phyloP scores from a whole-genome alignment of 2,888 invertebrate genomes.

The Zaprionus obscuricornis region DNA sequence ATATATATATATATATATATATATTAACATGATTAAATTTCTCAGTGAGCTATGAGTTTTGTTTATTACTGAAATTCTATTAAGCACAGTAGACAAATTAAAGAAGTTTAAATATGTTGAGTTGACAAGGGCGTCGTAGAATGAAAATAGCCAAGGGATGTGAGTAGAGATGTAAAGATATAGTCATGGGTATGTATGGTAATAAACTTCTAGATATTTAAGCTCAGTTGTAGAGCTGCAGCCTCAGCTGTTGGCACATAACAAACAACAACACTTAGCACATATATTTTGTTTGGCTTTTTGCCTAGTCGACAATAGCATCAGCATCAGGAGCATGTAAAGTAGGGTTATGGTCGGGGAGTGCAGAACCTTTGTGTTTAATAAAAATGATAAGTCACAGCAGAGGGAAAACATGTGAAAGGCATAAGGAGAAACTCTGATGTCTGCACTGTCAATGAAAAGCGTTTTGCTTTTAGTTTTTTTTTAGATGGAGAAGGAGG shows the following conservation, averaged over 20 bases:
- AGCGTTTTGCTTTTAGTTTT: too few relatives aligned
- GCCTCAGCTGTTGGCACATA: slow-evolving; percentile 28
- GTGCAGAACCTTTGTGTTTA: slow-evolving; percentile 43
- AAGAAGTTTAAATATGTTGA: too few relatives aligned
- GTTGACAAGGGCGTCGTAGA: too few relatives aligned
- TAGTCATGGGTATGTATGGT: slow-evolving; percentile 32
- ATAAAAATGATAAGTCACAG: slow-evolving; percentile 65
- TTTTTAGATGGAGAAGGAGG: too few relatives aligned
- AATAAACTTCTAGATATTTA: slow-evolving; percentile 39
- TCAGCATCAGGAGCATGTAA: neutral
- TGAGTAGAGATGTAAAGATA: too few relatives aligned
- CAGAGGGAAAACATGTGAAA: slow-evolving; percentile 38
- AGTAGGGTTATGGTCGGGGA: neutral
- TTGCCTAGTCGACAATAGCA: slow-evolving; percentile 52
- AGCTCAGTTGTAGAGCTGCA: slow-evolving; percentile 3
- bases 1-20: too few relatives aligned
- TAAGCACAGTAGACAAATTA: too few relatives aligned
- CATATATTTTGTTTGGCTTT: slow-evolving; percentile 42
- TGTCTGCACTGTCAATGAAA: slow-evolving; percentile 24
- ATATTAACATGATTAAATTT: too few relatives aligned
- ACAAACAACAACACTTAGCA: slow-evolving; percentile 28
- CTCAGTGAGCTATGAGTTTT: too few relatives aligned
- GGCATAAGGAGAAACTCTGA: neutral
- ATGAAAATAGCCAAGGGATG: too few relatives aligned
- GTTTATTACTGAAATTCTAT: too few relatives aligned